A percentile compares a stretch with the other conserved stretches of the same genome.
Evolutionary conservation across 2,888 invertebrate genomes (phyloP).

Genomic region (Xestobium rufovillosum): DNA sequence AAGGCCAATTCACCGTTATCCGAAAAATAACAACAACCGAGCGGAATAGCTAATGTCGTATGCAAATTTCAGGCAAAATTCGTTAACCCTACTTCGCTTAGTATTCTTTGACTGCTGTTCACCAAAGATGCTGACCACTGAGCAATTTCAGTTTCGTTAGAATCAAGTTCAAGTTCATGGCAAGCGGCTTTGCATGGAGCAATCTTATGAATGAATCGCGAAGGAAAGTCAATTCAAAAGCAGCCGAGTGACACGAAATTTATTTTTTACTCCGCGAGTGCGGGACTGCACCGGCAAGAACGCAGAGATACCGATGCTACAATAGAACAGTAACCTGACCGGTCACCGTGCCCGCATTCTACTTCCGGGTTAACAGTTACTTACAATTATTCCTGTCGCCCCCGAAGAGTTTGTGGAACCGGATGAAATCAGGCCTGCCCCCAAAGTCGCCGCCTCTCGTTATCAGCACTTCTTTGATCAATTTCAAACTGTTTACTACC

Average conservation of each 20-base stretch:
- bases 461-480: slow-evolving; percentile 69
- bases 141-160: slow-evolving; percentile 42
- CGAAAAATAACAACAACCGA: slow-evolving; percentile 15
- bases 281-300: slow-evolving; percentile 27
- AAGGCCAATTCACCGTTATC: slow-evolving; percentile 33
- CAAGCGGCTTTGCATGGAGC: slow-evolving; percentile 35
- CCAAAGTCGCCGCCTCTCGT: slow-evolving; percentile 76
- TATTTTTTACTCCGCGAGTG: slow-evolving; percentile 27
- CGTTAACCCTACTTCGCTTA: slow-evolving; percentile 11
- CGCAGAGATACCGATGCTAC: slow-evolving; percentile 27
- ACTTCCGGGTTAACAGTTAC: slow-evolving; percentile 42
- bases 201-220: slow-evolving; percentile 39
- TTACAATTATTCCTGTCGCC: slow-evolving; percentile 83
- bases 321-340: slow-evolving; percentile 23
- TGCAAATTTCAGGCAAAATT: slow-evolving; percentile 12
- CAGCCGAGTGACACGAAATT: slow-evolving; percentile 25
- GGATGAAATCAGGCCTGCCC: slow-evolving; percentile 71
- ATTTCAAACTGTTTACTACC: slow-evolving; percentile 64
- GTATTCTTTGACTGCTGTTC: background rate
- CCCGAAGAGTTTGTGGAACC: slow-evolving; percentile 76
- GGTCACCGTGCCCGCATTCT: slow-evolving; percentile 17
- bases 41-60: slow-evolving; percentile 6
- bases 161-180: slow-evolving; percentile 45
- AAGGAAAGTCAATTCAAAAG: slow-evolving; percentile 37
- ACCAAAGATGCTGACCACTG: slow-evolving; percentile 20